phyloP scores from a whole-genome alignment of 2,797 vertebrate species.

The Chrosomus eos region DNA sequence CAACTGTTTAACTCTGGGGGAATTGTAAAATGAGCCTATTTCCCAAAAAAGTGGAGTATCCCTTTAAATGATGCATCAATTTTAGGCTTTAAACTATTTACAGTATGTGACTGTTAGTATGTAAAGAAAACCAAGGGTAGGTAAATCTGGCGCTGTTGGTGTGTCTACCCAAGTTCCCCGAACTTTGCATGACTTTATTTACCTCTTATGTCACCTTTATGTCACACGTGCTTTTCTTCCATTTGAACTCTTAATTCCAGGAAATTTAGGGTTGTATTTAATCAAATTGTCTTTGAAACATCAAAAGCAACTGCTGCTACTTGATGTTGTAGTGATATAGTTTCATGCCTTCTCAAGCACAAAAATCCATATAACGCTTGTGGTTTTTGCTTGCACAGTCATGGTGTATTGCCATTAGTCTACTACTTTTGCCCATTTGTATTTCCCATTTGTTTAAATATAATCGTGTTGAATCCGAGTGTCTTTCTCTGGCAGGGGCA shows the following conservation, averaged over 20 bases:
- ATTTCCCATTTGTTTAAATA: not conserved
- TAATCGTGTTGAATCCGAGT: not conserved
- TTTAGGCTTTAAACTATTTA: not conserved
- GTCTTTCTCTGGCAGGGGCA: not conserved
- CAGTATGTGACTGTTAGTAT: not conserved
- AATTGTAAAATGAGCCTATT: too few species aligned
- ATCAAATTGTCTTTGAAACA: constrained; percentile 27
- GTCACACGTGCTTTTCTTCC: not conserved
- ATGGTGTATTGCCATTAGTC: not conserved
- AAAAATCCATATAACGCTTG: constrained; percentile 25
- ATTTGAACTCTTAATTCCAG: not conserved
- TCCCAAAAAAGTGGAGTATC: too few species aligned
- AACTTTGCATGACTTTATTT: constrained; percentile 33
- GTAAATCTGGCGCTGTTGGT: constrained; percentile 34
- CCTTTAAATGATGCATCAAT: too few species aligned
- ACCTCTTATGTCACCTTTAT: not conserved
- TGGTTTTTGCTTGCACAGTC: constrained; percentile 17
- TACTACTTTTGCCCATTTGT: not conserved
- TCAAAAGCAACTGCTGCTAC: constrained; percentile 49
- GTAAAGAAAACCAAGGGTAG: not conserved
- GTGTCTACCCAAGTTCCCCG: not conserved
- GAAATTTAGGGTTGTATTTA: constrained; percentile 6
- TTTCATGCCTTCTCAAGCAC: constrained; percentile 5
- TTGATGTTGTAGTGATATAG: constrained; percentile 42
- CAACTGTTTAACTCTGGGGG: too few species aligned